A percentile compares a stretch with the other conserved stretches of the same genome.
These are phyloP conservation scores for Cyphotilapia sp. DNA, from an alignment of 2,113 vertebrate genomes.

Conservation along the genomic window DNA sequence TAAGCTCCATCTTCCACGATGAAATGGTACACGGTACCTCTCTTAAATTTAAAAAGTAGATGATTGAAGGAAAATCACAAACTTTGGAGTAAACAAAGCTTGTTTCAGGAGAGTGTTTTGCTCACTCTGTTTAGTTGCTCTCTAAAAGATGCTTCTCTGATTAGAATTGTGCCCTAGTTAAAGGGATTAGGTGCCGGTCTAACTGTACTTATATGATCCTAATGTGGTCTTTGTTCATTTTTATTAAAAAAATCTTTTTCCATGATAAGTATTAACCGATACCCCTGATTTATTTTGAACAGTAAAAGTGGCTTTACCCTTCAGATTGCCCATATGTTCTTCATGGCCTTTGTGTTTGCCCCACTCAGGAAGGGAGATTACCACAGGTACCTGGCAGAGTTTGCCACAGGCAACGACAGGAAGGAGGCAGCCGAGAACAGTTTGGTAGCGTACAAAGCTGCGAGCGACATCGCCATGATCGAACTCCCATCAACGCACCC, in stretches of 20 bases:
- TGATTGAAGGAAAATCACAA: background rate
- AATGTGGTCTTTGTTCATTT: background rate
- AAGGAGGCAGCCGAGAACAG: slow-evolving; percentile 98
- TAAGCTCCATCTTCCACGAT: background rate
- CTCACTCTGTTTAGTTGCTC: background rate
- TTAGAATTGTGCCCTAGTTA: background rate
- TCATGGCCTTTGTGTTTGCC: background rate
- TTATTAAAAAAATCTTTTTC: background rate
- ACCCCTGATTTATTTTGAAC: background rate
- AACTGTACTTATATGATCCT: background rate
- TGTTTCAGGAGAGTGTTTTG: background rate
- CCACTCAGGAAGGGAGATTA: slow-evolving; percentile 94
- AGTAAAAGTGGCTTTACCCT: rapidly evolving
- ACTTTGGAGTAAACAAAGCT: background rate
- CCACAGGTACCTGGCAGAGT: slow-evolving; percentile 98
- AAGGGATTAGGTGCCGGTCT: rapidly evolving
- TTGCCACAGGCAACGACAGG: slow-evolving; percentile 94
- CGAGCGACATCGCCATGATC: slow-evolving; percentile 94
- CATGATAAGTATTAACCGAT: rapidly evolving
- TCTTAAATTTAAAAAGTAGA: background rate
- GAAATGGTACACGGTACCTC: background rate
- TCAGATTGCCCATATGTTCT: background rate
- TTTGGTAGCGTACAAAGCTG: slow-evolving; percentile 95
- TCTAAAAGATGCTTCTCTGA: background rate
- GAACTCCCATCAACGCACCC: slow-evolving; percentile 95